Conservation (phyloP, 2,888 invertebrate species). For the Oligia fasciuncula region DNA sequence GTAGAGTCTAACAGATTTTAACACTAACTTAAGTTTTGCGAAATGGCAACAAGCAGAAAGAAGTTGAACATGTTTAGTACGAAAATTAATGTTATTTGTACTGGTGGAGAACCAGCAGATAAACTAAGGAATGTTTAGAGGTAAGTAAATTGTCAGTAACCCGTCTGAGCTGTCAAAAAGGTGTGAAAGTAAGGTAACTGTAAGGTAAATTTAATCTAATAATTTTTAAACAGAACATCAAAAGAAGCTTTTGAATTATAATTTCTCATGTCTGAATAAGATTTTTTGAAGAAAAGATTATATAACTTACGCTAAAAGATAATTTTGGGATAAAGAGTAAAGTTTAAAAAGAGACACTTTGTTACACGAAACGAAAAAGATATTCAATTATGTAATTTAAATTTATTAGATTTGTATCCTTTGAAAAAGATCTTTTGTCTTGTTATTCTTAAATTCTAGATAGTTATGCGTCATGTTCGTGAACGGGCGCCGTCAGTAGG, state of each 20-base stretch:
- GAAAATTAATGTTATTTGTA: background rate
- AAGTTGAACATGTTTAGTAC: background rate
- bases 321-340: conserved; percentile 11
- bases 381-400: background rate
- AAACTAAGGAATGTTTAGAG: background rate
- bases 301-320: background rate
- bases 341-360: background rate
- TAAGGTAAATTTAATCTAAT: background rate
- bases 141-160: background rate
- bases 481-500: no score
- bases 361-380: background rate
- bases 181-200: conserved; percentile 6
- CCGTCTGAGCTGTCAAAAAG: conserved; percentile 9
- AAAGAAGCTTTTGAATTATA: background rate
- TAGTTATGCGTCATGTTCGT: no score
- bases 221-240: background rate
- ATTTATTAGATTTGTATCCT: no score
- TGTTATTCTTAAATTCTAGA: no score
- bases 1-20: background rate
- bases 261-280: background rate
- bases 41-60: background rate
- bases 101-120: background rate
- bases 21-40: background rate
- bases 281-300: background rate
- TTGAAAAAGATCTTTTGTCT: background rate